Conservation (phyloP, 2,888 invertebrate species). For the Lamellibrachia columna region DNA sequence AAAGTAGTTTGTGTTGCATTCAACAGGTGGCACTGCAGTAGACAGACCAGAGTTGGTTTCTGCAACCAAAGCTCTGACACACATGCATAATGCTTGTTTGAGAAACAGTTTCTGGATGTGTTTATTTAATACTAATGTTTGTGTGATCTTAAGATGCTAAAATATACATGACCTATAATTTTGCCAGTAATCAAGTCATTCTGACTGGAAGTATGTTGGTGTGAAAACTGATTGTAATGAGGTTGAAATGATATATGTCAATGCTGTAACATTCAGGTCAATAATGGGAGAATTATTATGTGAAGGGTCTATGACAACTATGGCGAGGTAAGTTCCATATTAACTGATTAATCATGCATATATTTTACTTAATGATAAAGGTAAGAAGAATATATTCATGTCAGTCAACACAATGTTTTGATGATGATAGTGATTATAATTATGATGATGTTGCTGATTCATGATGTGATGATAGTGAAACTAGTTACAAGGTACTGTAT, state of each 20-base stretch:
- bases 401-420: no score
- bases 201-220: neutral
- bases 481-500: no score
- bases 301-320: neutral
- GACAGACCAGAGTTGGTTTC: neutral
- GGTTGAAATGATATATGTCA: neutral
- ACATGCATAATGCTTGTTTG: neutral
- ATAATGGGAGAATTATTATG: neutral
- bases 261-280: neutral
- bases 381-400: neutral
- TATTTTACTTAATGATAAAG: neutral
- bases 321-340: neutral
- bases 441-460: no score
- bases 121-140: neutral
- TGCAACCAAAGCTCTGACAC: neutral
- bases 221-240: neutral
- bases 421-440: no score
- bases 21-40: neutral
- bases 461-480: no score
- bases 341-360: neutral
- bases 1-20: slow-evolving; percentile 16
- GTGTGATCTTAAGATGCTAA: neutral
- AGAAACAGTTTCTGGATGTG: neutral
- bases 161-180: neutral
- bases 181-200: neutral